phyloP scores from a whole-genome alignment of 2,797 vertebrate genomes.

The Carduelis carduelis region DNA sequence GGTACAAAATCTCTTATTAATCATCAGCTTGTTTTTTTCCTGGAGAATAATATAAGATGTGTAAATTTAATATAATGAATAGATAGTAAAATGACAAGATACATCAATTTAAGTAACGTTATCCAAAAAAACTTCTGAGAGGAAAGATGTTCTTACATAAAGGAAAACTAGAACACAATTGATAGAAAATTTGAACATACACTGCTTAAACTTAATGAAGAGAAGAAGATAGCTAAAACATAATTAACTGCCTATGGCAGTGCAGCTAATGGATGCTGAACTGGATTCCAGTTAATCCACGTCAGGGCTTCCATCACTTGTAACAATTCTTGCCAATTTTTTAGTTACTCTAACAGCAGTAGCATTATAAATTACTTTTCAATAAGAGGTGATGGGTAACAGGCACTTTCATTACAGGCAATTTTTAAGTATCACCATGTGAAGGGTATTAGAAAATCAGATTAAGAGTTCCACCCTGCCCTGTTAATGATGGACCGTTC shows the following conservation, averaged over 20 bases:
- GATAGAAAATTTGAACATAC: background rate
- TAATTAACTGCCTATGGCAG: constrained; percentile 39
- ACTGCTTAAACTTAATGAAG: constrained; percentile 7
- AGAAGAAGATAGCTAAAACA: background rate
- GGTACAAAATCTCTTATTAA: background rate
- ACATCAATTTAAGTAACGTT: background rate
- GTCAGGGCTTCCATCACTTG: constrained; percentile 42
- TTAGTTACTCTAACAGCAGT: background rate
- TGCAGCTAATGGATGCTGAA: constrained; percentile 23
- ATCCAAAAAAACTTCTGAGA: background rate
- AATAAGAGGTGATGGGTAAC: constrained; percentile 1
- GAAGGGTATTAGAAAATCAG: background rate
- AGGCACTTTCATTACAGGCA: constrained; percentile 40
- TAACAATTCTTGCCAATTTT: background rate
- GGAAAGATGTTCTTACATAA: constrained; percentile 7
- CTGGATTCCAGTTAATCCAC: constrained; percentile 50
- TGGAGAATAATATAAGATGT: background rate
- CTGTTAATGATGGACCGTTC: background rate
- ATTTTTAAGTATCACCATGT: background rate
- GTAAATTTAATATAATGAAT: background rate
- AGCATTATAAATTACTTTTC: constrained; percentile 1
- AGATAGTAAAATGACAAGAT: background rate
- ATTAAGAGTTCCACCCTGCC: background rate
- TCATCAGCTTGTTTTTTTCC: background rate
- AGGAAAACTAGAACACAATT: background rate